A percentile compares a stretch with the other conserved stretches of the same genome.
These are phyloP conservation scores for Ageneiosus marmoratus DNA, from an alignment of 2,113 vertebrate species.

Conservation along the genomic window DNA sequence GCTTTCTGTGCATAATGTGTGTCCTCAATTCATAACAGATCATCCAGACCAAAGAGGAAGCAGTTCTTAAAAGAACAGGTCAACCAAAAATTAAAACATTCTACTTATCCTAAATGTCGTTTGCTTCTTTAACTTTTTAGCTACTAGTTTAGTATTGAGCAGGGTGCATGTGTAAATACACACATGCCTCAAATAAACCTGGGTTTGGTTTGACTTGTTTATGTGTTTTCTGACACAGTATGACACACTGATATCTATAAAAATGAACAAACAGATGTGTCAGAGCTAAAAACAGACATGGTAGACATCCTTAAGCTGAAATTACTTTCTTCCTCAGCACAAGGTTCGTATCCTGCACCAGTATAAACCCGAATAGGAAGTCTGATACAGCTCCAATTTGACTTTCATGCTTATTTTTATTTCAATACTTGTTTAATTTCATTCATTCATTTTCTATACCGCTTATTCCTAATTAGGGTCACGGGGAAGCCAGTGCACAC, in stretches of 20 bases:
- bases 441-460: too few relatives aligned
- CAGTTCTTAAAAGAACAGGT: neutral
- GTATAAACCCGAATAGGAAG: neutral
- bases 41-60: neutral
- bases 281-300: neutral
- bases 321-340: neutral
- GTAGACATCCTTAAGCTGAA: neutral
- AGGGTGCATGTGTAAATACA: neutral
- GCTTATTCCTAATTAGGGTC: too few relatives aligned
- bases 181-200: neutral
- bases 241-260: neutral
- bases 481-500: too few relatives aligned
- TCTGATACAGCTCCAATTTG: neutral
- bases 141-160: neutral
- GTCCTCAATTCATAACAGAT: neutral
- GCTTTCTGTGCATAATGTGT: neutral
- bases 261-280: neutral
- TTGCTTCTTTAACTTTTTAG: neutral
- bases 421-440: neutral
- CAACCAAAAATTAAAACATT: neutral
- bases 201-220: neutral
- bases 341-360: neutral
- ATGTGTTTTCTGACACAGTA: neutral
- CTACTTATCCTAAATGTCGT: neutral
- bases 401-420: neutral